Conservation (phyloP, 1,140 invertebrate species). For the Whitmania pigra region DNA sequence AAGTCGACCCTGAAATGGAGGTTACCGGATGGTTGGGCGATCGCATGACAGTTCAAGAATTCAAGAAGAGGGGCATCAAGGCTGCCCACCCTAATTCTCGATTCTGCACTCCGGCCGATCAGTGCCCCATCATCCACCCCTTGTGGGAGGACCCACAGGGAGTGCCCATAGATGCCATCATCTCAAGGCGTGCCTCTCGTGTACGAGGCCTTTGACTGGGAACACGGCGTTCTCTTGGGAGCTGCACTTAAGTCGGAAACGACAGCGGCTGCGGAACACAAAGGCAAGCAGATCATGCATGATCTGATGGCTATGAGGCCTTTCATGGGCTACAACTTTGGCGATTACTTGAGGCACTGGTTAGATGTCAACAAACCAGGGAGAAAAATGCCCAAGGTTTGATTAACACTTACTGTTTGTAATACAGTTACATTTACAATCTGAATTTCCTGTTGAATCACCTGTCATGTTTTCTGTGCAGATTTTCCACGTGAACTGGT, state of each 20-base stretch:
- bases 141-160: constrained; percentile 56
- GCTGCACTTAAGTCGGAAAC: constrained; percentile 87
- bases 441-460: constrained; percentile 38
- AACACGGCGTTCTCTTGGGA: constrained; percentile 90
- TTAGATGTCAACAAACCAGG: constrained; percentile 54
- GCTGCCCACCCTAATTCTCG: constrained; percentile 47
- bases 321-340: constrained; percentile 99
- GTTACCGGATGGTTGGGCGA: constrained; percentile 38
- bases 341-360: constrained; percentile 89
- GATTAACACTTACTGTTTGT: neutral
- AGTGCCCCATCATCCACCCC: constrained; percentile 87
- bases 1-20: constrained; percentile 61
- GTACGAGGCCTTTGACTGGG: constrained; percentile 81
- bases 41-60: constrained; percentile 21
- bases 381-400: constrained; percentile 23
- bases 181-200: constrained; percentile 80
- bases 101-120: constrained; percentile 82
- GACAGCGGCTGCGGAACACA: constrained; percentile 92
- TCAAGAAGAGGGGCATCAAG: constrained; percentile 46
- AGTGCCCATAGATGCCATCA: constrained; percentile 83
- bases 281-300: constrained; percentile 86
- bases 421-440: neutral
- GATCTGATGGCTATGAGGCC: constrained; percentile 98
- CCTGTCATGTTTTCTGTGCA: neutral
- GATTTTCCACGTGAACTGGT: constrained; percentile 98